These are phyloP conservation scores for Biston stratarius DNA, from an alignment of 2,888 invertebrate genomes.

Conservation along the genomic window DNA sequence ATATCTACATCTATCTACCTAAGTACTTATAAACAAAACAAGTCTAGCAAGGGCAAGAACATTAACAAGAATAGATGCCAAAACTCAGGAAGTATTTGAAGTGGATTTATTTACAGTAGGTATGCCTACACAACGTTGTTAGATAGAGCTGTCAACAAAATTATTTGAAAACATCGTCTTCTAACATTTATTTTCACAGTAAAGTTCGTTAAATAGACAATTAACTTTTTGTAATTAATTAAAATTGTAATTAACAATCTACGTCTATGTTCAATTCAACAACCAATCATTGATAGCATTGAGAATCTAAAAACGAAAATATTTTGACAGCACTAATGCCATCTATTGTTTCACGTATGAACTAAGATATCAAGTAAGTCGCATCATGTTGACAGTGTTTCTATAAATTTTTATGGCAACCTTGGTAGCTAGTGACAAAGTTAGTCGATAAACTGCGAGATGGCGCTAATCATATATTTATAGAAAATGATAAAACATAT, in stretches of 20 bases:
- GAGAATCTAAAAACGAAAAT: no score
- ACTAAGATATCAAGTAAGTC: neutral
- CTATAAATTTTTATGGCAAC: neutral
- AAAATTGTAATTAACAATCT: no score
- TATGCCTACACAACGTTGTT: neutral
- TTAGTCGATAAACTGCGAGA: slow-evolving; percentile 13
- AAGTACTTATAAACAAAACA: slow-evolving; percentile 26
- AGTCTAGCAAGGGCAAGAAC: slow-evolving; percentile 22
- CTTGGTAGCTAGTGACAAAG: neutral
- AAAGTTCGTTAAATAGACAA: no score
- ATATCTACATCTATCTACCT: neutral
- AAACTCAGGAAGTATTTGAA: slow-evolving; percentile 7
- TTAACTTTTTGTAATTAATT: no score
- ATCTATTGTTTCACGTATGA: slow-evolving; percentile 37
- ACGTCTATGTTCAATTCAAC: no score
- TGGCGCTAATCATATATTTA: slow-evolving; percentile 17
- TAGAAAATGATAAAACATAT: neutral
- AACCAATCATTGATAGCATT: no score
- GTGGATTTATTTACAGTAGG: neutral
- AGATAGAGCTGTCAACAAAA: neutral
- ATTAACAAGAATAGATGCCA: neutral
- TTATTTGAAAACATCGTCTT: no score
- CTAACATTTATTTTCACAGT: no score
- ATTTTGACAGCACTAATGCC: slow-evolving; percentile 46
- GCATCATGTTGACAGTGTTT: neutral